phyloP scores from a whole-genome alignment of 2,888 invertebrate genomes.

The Melieria picta region DNA sequence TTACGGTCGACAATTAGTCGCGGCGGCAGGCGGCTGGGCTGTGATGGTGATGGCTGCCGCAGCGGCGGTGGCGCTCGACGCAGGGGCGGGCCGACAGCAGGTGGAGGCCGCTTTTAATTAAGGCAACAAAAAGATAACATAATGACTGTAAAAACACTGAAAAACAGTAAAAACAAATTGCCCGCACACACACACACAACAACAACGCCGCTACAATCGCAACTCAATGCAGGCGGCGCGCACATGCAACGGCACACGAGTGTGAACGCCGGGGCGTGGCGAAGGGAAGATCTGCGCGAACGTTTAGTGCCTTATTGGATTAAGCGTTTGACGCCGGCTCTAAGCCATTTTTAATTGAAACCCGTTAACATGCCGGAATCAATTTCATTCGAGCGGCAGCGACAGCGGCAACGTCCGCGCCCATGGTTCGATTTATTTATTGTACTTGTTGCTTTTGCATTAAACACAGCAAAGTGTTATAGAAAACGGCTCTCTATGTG shows the following conservation, averaged over 20 bases:
- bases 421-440: neutral
- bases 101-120: constrained; percentile 18
- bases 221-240: neutral
- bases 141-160: constrained; percentile 4
- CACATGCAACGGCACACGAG: neutral
- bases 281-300: neutral
- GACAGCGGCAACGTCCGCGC: neutral
- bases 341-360: constrained; percentile 7
- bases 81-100: no score
- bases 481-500: neutral
- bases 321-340: neutral
- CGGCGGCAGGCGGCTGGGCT: neutral
- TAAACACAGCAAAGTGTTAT: no score
- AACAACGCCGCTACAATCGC: neutral
- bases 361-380: neutral
- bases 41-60: neutral
- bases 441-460: neutral
- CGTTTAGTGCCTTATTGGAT: neutral
- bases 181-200: neutral
- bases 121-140: constrained; percentile 3
- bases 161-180: constrained; percentile 1
- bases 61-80: neutral
- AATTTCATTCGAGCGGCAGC: neutral
- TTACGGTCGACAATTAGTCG: constrained; percentile 23
- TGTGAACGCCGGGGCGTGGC: neutral